Evolutionary conservation across 2,113 vertebrate species (phyloP), one percentile per base, ranked within the genome.

Genomic region (Erinaceus europaeus): DNA sequence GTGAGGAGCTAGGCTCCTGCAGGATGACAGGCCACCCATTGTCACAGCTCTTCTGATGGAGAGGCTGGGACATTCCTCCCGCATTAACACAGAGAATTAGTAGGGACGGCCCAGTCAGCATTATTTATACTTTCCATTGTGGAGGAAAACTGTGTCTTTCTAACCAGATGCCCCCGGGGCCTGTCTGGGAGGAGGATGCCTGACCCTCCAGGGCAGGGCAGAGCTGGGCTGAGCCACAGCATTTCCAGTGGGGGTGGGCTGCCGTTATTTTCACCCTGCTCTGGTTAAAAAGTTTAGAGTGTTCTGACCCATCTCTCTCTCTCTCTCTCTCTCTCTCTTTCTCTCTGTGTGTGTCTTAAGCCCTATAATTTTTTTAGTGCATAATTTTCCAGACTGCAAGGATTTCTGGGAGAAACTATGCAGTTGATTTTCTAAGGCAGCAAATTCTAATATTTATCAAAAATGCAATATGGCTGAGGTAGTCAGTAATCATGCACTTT

Each of bases 361-460:
- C 25, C 5, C 5, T 85, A 48, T 44, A 73, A 53, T 14, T 44
- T 57, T 84, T 85, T 72, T 75, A 84, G 27, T 77, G 20, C 11
- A 14, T 69, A 44, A 48, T 59, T 89, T 80, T 84, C 18, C 48
- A 82, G 36, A 69, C 65, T 90, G 57, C 52, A 84, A 29, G 80
- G 7, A 57, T 42, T 90, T 88, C 91, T 29, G 67, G 10, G 74
- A 69, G 71, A 88, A 77, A 61, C 32, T 61, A 29, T 38, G 14
- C 55, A 20, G 14, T 34, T 84, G 40, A 15, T 71, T 89, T 90
- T 59, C 53, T 15, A 48, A 59, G 44, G 36, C 29, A 84, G 52
- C 29, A 68, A 71, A 72, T 91, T 75, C 34, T 74, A 74, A 75
- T 57, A 53, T 75, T 86, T 52, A 32, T 17, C 88, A 92, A 72